Evolutionary conservation across 2,113 vertebrate species (phyloP).

Genomic region (Corapipo altera): DNA sequence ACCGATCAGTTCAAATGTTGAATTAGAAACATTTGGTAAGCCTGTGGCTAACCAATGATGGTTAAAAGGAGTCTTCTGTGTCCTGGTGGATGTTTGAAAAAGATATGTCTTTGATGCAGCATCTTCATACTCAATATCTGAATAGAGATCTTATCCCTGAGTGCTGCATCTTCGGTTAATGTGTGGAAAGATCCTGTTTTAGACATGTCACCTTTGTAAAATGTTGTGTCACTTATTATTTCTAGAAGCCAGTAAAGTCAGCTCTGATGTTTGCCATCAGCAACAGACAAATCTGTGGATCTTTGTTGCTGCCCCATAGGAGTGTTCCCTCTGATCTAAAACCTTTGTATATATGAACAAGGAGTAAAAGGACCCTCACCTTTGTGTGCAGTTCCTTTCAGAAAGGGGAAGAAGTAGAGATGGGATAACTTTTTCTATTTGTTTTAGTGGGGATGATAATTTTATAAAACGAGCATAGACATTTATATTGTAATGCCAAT

Average conservation of each 20-base stretch:
- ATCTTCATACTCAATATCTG: background rate
- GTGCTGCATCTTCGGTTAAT: background rate
- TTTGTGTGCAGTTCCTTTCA: background rate
- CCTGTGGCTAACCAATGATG: background rate
- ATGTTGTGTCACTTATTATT: background rate
- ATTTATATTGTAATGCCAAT: background rate
- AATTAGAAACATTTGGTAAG: background rate
- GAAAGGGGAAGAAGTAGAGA: background rate
- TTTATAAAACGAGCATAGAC: background rate
- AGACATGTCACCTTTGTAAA: background rate
- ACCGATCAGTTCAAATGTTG: background rate
- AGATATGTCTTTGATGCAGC: background rate
- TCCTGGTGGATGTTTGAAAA: background rate
- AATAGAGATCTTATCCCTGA: background rate
- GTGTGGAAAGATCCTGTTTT: background rate
- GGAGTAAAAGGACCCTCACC: background rate
- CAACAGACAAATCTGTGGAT: background rate
- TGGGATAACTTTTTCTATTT: background rate
- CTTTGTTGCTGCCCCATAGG: background rate
- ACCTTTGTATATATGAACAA: background rate
- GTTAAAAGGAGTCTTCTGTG: background rate
- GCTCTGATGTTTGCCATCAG: background rate
- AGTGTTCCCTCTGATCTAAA: background rate
- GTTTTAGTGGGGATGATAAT: background rate
- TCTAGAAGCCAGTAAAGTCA: background rate